A percentile compares a stretch with the other conserved stretches of the same genome.
Evolutionary conservation across 2,888 invertebrate genomes (phyloP).

Genomic region (Adela reaumurella): DNA sequence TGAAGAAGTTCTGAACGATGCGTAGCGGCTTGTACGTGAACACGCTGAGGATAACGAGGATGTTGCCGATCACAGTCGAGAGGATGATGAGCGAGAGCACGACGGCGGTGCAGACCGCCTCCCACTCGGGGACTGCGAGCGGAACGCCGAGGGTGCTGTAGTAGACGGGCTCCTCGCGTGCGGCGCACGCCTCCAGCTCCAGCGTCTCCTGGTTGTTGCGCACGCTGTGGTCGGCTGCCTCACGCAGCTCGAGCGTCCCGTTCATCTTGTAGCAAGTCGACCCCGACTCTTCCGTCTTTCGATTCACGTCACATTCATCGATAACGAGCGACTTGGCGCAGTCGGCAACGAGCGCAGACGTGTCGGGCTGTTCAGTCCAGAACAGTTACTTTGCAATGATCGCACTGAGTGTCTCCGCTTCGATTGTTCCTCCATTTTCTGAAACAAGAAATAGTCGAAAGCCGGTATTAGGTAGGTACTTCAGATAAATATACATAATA

Average conservation of each 20-base stretch:
- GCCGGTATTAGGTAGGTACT: too few species aligned
- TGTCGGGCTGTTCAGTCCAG: not conserved
- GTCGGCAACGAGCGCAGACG: too few species aligned
- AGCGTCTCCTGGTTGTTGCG: not conserved
- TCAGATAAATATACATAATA: too few species aligned
- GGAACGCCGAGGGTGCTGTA: constrained; percentile 68
- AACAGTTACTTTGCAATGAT: not conserved
- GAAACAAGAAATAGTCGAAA: not conserved
- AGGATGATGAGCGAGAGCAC: constrained; percentile 81
- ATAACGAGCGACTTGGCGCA: not conserved
- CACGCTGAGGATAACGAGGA: constrained; percentile 91
- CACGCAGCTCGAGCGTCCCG: not conserved
- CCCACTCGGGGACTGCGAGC: constrained; percentile 79
- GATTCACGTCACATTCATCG: not conserved
- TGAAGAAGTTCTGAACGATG: constrained; percentile 94
- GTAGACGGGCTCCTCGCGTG: constrained; percentile 49
- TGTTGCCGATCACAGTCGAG: constrained; percentile 87
- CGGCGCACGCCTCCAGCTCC: constrained; percentile 21
- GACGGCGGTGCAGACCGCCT: constrained; percentile 76
- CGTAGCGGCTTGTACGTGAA: constrained; percentile 90
- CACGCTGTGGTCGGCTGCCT: not conserved
- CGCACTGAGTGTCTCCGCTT: not conserved
- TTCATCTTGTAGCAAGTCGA: not conserved
- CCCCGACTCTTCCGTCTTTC: not conserved
- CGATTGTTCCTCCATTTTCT: not conserved